Conservation (phyloP, 2,797 vertebrate genomes). For the Otolemur crassicaudatus region DNA sequence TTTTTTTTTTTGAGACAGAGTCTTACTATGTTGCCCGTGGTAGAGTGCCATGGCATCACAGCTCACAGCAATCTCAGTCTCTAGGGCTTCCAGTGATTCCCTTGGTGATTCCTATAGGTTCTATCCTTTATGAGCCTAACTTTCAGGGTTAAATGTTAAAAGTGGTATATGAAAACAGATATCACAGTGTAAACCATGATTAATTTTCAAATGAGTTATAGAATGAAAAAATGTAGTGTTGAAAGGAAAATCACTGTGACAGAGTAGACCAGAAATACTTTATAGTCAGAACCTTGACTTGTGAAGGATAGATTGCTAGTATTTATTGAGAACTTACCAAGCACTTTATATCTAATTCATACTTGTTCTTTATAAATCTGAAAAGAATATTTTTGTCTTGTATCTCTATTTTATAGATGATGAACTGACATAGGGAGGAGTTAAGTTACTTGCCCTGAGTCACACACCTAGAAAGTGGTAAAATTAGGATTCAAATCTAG, state of each 20-base stretch:
- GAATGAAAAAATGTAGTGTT: conserved; percentile 40
- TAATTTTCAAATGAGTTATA: conserved; percentile 56
- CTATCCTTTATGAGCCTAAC: neutral
- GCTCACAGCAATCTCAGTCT: no score
- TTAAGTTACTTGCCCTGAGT: neutral
- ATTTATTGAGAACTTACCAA: neutral
- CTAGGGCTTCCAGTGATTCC: no score
- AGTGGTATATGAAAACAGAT: neutral
- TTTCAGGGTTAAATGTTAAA: conserved; percentile 50
- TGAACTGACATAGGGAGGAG: neutral
- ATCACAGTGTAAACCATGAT: neutral
- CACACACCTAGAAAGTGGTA: neutral
- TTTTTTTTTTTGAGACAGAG: no score
- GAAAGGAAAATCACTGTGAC: neutral
- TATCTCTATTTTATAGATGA: conserved; percentile 2
- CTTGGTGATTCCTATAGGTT: neutral
- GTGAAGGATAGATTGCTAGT: neutral
- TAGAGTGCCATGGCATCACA: no score
- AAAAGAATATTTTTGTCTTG: conserved; percentile 1
- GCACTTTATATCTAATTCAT: neutral
- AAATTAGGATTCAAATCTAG: neutral
- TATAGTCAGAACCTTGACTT: neutral
- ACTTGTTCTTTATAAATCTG: conserved; percentile 3
- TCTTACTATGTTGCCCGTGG: no score
- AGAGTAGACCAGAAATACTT: neutral